Percentiles rank a stretch among this genome's conserved stretches.
Conservation (phyloP, 1,140 invertebrate species). For the Cotesia chilonis region DNA sequence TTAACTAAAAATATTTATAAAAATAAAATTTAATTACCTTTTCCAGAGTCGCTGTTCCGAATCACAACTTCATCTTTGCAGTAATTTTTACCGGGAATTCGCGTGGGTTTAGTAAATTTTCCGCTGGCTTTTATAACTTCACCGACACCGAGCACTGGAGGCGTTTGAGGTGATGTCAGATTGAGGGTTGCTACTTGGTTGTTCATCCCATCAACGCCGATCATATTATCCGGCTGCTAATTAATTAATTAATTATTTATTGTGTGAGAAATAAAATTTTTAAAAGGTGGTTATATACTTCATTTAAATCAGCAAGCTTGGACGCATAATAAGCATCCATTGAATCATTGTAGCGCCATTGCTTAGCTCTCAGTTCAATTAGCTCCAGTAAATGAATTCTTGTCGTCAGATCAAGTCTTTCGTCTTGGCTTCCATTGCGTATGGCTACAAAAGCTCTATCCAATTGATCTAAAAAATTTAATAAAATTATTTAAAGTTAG, state of each 20-base stretch:
- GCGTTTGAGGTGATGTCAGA: constrained; percentile 61
- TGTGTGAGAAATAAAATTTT: constrained; percentile 11
- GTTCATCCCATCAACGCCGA: constrained; percentile 55
- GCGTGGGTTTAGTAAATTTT: constrained; percentile 87
- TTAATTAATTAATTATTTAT: constrained; percentile 10
- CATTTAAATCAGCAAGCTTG: constrained; percentile 77
- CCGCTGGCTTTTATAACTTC: constrained; percentile 88
- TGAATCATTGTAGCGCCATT: constrained; percentile 83
- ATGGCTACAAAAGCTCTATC: constrained; percentile 82
- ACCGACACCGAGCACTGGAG: constrained; percentile 75
- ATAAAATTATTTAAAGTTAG: constrained; percentile 17
- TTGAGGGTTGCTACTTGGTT: constrained; percentile 48
- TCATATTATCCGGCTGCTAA: constrained; percentile 46
- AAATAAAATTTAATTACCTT: constrained; percentile 73
- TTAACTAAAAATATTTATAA: constrained; percentile 26
- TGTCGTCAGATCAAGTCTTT: constrained; percentile 78
- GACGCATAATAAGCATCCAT: constrained; percentile 84
- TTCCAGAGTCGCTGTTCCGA: constrained; percentile 91
- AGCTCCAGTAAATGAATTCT: constrained; percentile 86
- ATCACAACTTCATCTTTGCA: constrained; percentile 94
- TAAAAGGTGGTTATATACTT: constrained; percentile 60
- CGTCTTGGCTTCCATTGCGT: constrained; percentile 85
- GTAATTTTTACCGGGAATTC: constrained; percentile 89
- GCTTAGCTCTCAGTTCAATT: constrained; percentile 86
- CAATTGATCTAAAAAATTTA: constrained; percentile 67